Base-by-base conservation (phyloP, 2,113 vertebrate genomes). In the Amblyornis subalaris region DNA sequence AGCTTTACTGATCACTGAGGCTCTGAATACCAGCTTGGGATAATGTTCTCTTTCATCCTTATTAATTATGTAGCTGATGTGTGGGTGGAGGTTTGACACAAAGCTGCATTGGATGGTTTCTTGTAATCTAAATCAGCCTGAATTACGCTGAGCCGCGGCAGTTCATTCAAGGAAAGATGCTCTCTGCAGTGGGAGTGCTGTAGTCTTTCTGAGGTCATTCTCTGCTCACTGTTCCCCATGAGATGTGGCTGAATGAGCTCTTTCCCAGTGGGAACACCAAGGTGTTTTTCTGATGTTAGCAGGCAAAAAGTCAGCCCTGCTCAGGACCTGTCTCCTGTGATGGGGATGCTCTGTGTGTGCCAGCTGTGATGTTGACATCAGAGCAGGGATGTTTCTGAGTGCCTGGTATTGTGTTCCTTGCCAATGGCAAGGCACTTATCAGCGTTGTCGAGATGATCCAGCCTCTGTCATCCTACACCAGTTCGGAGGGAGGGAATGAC, bases 11-110 rank as follows among this genome's bases (percentile, higher is more conserved):
- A 51, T 71, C 53, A 53, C 62, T 9, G 26, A 61, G 76, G 38
- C 26, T 70, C 71, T 61, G 58, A 66, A 62, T 50, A 80, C 45
- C 38, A 83, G 78, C 79, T 73, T 62, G 54, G 53, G 50, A 51
- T 88, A 72, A 74, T 54, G 58, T 72, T 79, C 85, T 89, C 44
- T 29, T 86, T 86, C n/a, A 42, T 91, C 73, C 73, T 95, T 74
- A 76, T 93, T 84, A 91, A 82, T 94, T 89, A 67, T 88, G 89
- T 89, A 88, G 57, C 40, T 91, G 88, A 35, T 65, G 35, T 35
- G 78, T 82, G 53, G 70, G 57, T 70, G 71, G 62, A 83, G 40
- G 47, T 87, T 86, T 93, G 54, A 87, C 74, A 91, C 76, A 86
- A 64, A 83, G 58, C 76, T 92, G 48, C 54, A 29, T 29, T 67